phyloP scores from a whole-genome alignment of 92 coral and sea anemone genomes.

The Blastomussa wellsi region DNA sequence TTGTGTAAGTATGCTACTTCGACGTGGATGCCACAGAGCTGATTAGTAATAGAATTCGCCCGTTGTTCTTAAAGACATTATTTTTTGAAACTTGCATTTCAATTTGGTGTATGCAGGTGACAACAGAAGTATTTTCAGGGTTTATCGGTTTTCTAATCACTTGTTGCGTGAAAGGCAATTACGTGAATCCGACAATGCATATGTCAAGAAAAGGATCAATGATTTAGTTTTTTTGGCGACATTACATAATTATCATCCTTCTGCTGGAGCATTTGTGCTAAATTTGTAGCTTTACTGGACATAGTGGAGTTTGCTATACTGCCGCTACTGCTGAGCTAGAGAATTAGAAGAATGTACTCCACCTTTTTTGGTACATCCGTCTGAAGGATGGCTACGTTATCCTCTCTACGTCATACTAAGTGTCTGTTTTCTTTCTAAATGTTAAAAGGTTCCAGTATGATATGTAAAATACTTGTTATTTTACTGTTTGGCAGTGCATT shows the following conservation, averaged over 20 bases:
- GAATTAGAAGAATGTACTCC: constrained; percentile 34
- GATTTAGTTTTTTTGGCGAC: too few relatives aligned
- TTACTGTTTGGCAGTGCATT: neutral
- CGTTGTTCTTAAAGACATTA: neutral
- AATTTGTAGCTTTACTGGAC: neutral
- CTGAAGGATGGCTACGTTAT: neutral
- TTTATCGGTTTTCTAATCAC: too few relatives aligned
- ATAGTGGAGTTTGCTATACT: too few relatives aligned
- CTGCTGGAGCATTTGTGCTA: neutral
- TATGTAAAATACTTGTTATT: neutral
- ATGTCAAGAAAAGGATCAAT: neutral
- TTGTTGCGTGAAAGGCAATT: too few relatives aligned
- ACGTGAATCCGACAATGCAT: too few relatives aligned
- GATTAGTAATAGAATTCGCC: neutral
- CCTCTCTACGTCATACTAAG: neutral
- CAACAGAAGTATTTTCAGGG: too few relatives aligned
- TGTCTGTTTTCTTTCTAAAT: neutral
- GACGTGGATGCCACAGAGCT: neutral
- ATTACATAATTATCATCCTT: neutral
- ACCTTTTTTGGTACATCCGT: constrained; percentile 16
- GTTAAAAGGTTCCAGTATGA: neutral
- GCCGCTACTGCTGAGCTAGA: neutral
- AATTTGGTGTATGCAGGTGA: too few relatives aligned
- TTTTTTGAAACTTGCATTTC: neutral
- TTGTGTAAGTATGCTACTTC: constrained; percentile 76